Base-by-base conservation (phyloP, 2,888 invertebrate species). In the Ischnus inquisitorius region DNA sequence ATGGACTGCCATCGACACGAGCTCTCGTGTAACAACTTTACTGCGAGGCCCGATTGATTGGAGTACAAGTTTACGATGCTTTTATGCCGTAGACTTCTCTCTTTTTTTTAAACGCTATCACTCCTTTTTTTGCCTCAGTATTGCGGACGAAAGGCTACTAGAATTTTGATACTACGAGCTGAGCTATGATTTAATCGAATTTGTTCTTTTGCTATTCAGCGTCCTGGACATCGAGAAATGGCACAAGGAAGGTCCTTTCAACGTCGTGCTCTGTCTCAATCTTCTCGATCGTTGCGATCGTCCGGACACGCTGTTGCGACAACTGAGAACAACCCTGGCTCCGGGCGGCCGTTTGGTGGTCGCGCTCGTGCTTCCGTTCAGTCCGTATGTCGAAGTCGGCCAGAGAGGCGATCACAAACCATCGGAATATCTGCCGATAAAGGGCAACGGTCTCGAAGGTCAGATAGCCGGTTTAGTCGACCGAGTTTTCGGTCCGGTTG, bases 351-450 rank as follows among this genome's bases (percentile, higher is more conserved):
- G 96, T 34, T 95, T 98, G 25, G 92, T 99, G 62, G 94, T 99
- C n/a, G 99, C 99, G 0, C 94, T 99, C 1, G 99, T 99, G 14
- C 94, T 99, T 84, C 99, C 99, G 0, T 98, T 98, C 94, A 97
- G 96, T 88, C 98, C 98, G 76, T 99, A 98, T 92, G 99, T 99
- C 0, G 99, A 99, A 95, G 95, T 95, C 87, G 97, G 97, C 96
- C 94, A 94, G 90, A 95, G 96, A 1, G 93, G 95, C 28, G 96
- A 97, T 93, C 96, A 97, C 93, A 95, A 95, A 88, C 97, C 97
- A 0, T 95, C 94, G 48, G 96, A 97, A 93, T 94, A 95, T 79
- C 94, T 97, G 1, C 95, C 96, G 0, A 96, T 97, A 77, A 94
- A 94, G 39, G 97, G 97, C 16, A 92, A 92, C 19, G 95, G 95